Evolutionary conservation across 2,113 vertebrate genomes (phyloP).

Genomic region (Nymphicus hollandicus): DNA sequence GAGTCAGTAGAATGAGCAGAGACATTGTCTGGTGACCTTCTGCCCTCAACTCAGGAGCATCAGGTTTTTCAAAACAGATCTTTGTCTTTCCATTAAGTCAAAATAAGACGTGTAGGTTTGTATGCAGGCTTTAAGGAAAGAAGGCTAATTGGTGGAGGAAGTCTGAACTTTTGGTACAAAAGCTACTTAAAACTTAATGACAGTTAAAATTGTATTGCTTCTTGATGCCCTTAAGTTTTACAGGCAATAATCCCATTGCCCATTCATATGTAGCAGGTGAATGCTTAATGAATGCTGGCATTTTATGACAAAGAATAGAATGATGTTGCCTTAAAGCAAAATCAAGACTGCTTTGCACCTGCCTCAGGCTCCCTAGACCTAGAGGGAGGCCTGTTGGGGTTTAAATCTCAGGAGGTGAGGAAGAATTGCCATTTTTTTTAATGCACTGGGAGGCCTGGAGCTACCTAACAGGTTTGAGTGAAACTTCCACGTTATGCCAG

Average conservation of each 20-base stretch:
- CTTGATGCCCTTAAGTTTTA: not conserved
- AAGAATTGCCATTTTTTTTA: not conserved
- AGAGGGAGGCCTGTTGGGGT: not conserved
- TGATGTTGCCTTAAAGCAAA: not conserved
- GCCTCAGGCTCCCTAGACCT: not conserved
- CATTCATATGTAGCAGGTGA: not conserved
- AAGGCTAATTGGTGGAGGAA: not conserved
- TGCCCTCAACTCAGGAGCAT: not conserved
- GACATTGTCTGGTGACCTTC: not conserved
- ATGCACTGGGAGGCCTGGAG: not conserved
- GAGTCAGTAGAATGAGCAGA: not conserved
- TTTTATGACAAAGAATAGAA: not conserved
- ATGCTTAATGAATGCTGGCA: not conserved
- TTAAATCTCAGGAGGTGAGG: not conserved
- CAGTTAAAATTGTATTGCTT: not conserved
- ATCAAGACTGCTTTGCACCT: not conserved
- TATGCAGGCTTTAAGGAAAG: not conserved
- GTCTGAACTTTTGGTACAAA: not conserved
- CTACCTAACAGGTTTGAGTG: not conserved
- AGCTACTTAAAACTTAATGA: not conserved
- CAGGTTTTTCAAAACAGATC: not conserved
- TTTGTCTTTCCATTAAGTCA: not conserved
- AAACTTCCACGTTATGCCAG: not conserved
- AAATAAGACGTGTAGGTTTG: not conserved
- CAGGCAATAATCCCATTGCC: not conserved